Evolutionary conservation across 2,113 vertebrate genomes (phyloP).

Genomic region (Trinectes maculatus): DNA sequence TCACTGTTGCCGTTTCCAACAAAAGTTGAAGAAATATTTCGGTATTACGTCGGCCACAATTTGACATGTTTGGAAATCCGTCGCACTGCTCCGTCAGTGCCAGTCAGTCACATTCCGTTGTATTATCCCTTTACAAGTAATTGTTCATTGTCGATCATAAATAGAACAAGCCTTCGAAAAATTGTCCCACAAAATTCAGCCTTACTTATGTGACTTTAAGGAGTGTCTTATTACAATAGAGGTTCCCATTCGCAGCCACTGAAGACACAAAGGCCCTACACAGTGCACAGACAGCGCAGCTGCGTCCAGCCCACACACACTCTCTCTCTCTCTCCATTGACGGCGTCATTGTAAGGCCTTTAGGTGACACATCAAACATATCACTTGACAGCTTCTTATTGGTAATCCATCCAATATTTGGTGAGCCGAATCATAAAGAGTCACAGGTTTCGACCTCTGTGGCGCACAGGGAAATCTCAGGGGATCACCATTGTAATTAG

Average conservation of each 20-base stretch:
- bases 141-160: too few species aligned
- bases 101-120: too few species aligned
- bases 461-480: background rate
- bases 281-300: background rate
- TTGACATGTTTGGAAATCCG: constrained; percentile 34
- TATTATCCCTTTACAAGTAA: background rate
- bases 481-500: background rate
- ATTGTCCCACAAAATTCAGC: constrained; percentile 1
- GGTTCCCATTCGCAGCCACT: background rate
- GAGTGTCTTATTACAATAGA: background rate
- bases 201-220: constrained; percentile 13
- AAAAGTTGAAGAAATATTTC: background rate
- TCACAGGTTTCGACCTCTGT: background rate
- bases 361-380: background rate
- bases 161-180: constrained; percentile 25
- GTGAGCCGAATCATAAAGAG: background rate
- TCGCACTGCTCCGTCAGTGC: constrained; percentile 14
- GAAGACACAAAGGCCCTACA: background rate
- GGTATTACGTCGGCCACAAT: background rate
- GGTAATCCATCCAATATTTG: background rate
- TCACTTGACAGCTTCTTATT: background rate
- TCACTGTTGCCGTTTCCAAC: constrained; percentile 14
- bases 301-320: background rate
- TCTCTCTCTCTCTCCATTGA: constrained; percentile 4
- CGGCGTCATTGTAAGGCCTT: constrained; percentile 5